Percentiles rank a stretch among this genome's conserved stretches.
phyloP scores from a whole-genome alignment of 2,113 vertebrate species.

The Corythoichthys haematopterus region DNA sequence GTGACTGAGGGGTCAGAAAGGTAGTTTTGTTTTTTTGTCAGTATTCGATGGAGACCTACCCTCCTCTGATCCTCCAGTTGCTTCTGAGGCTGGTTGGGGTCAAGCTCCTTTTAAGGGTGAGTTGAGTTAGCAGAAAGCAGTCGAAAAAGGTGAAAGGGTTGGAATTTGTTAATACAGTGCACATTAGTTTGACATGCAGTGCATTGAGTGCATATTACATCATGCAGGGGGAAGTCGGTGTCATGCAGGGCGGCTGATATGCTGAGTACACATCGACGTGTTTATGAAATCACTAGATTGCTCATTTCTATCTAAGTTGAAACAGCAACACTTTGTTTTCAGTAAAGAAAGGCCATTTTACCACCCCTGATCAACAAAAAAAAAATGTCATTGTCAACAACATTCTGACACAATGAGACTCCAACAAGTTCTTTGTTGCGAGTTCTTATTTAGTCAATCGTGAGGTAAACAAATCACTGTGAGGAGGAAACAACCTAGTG shows the following conservation, averaged over 20 bases:
- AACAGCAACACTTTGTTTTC: not conserved
- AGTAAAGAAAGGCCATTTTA: not conserved
- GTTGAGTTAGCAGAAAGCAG: conserved; percentile 70
- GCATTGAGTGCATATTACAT: conserved; percentile 48
- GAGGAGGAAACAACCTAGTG: conserved; percentile 27
- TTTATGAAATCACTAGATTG: not conserved
- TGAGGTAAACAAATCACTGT: conserved; percentile 29
- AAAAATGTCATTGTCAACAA: not conserved
- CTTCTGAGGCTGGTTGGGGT: conserved; percentile 90
- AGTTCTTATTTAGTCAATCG: conserved; percentile 45
- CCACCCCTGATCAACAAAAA: not conserved
- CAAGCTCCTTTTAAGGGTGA: conserved; percentile 85
- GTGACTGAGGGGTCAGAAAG: conserved; percentile 17
- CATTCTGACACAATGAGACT: not conserved
- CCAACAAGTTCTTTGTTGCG: conserved; percentile 13
- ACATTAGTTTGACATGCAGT: conserved; percentile 65
- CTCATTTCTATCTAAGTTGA: not conserved
- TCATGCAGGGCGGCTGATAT: conserved; percentile 21
- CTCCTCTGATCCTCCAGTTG: conserved; percentile 96
- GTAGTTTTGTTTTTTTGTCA: conserved; percentile 10
- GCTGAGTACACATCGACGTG: not conserved
- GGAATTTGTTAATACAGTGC: conserved; percentile 64
- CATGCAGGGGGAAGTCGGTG: conserved; percentile 59
- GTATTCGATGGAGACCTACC: conserved; percentile 78
- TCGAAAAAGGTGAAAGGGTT: conserved; percentile 21